Conservation (phyloP, 2,113 vertebrate species). For the Rhinolophus ferrumequinum region DNA sequence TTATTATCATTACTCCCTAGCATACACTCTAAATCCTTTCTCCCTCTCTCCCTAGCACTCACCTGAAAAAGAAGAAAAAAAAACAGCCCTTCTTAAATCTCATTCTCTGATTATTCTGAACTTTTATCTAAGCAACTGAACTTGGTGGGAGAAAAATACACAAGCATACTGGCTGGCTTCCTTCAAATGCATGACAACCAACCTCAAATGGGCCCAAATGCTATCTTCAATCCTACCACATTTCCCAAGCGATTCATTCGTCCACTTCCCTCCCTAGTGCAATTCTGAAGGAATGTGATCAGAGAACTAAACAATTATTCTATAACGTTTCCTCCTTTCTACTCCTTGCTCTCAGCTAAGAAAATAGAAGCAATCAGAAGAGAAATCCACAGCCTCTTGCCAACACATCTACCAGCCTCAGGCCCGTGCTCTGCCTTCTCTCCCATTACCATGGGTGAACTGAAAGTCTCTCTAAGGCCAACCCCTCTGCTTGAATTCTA, state of each 20-base stretch:
- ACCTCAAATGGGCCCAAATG: neutral
- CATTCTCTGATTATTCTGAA: neutral
- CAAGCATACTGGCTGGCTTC: neutral
- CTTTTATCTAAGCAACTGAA: neutral
- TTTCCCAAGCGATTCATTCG: neutral
- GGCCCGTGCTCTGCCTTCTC: neutral
- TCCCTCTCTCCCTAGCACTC: neutral
- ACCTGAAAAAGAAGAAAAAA: neutral
- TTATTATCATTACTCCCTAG: neutral
- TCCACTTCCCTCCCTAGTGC: neutral
- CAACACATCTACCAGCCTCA: neutral
- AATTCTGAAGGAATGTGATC: neutral
- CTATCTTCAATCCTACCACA: neutral
- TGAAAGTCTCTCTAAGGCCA: neutral
- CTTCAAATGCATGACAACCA: neutral
- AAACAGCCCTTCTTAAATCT: neutral
- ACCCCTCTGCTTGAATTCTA: neutral
- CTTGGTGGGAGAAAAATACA: neutral
- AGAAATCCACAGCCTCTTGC: neutral
- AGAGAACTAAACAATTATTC: neutral
- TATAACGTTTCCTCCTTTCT: neutral
- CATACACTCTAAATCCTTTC: neutral
- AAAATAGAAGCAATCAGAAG: neutral
- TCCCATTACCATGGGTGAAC: neutral
- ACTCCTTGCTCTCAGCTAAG: neutral